These are phyloP conservation scores for Hydraecia micacea DNA, from an alignment of 2,888 invertebrate genomes.

Conservation along the genomic window DNA sequence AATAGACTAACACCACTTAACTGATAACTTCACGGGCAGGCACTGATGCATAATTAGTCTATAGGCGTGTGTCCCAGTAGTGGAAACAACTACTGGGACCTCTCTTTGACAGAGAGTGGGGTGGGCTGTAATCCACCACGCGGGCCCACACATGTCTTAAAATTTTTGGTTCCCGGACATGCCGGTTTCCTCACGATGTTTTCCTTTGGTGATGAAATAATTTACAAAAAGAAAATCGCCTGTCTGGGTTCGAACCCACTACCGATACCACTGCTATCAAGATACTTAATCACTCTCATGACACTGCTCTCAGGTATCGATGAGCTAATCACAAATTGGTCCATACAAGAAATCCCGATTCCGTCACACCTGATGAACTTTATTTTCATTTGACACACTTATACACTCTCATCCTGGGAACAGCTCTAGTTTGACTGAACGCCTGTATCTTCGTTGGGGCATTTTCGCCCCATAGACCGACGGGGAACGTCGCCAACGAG, in stretches of 20 bases:
- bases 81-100: no score
- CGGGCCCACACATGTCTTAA: no score
- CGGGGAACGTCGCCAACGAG: conserved; percentile 9
- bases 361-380: background rate
- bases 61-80: no score
- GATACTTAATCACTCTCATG: background rate
- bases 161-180: no score
- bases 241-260: background rate
- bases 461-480: conserved; percentile 25
- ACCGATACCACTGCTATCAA: background rate
- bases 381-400: background rate
- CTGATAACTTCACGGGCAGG: no score
- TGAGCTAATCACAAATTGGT: background rate
- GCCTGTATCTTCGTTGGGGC: conserved; percentile 6
- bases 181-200: no score
- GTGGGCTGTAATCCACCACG: no score
- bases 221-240: background rate
- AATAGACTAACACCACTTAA: no score
- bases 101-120: no score
- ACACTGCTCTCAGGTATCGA: background rate
- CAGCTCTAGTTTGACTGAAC: conserved; percentile 29
- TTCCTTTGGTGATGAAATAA: no score
- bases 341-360: background rate
- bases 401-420: background rate
- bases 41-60: no score